phyloP scores from a whole-genome alignment of 2,888 invertebrate species.

The Drosophila limbata region DNA sequence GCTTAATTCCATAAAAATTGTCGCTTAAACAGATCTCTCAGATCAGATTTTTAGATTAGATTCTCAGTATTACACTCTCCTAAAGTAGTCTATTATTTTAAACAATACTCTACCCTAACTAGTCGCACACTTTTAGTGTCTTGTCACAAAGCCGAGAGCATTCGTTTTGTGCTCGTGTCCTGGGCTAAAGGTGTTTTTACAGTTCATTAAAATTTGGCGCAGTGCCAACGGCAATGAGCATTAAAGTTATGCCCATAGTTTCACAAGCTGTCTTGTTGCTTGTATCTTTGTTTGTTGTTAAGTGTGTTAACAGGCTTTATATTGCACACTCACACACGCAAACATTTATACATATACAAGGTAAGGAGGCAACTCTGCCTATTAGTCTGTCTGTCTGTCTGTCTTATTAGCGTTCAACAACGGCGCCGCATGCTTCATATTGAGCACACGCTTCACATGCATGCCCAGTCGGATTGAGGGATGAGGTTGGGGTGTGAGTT shows the following conservation, averaged over 20 bases:
- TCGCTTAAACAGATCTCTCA: not conserved
- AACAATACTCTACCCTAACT: not conserved
- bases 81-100: not conserved
- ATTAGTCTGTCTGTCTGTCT: slow-evolving; percentile 36
- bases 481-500: not conserved
- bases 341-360: slow-evolving; percentile 19
- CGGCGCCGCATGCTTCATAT: slow-evolving; percentile 55
- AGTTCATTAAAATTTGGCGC: slow-evolving; percentile 80
- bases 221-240: slow-evolving; percentile 76
- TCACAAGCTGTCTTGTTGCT: slow-evolving; percentile 44
- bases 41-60: not conserved
- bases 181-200: slow-evolving; percentile 43
- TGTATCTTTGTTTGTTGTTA: slow-evolving; percentile 74
- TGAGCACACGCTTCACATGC: slow-evolving; percentile 57
- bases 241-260: slow-evolving; percentile 74
- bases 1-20: not conserved
- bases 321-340: slow-evolving; percentile 50
- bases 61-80: not conserved
- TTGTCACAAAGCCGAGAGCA: not conserved
- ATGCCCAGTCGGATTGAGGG: slow-evolving; percentile 6
- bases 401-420: slow-evolving; percentile 71
- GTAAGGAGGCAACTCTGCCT: slow-evolving; percentile 23
- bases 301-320: slow-evolving; percentile 80
- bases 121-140: not conserved
- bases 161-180: not conserved